Base-by-base conservation (phyloP, 2,888 invertebrate species). In the Lepidonotus clava region DNA sequence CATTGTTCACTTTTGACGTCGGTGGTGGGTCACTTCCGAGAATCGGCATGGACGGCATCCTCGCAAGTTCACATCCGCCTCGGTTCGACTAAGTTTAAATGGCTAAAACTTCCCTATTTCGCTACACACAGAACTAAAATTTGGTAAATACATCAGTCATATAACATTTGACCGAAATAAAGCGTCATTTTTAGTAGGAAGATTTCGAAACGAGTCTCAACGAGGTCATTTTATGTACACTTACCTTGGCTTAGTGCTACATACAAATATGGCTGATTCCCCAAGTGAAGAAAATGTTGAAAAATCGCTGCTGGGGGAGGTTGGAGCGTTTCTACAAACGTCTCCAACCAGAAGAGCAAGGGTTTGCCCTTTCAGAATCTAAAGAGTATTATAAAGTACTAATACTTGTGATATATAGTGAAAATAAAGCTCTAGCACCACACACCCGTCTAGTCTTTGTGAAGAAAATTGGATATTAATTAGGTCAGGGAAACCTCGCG, bases 381-480 rank as follows among this genome's bases (percentile, higher is more conserved):
- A 71, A 71, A 34, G 38, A 38, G 38, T 34, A 11, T 36, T 21
- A 71, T n/a, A 11, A 14, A 71, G 11, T 36, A 71, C 71, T 71
- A 71, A 71, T 71, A 71, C 71, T 71, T 34, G 36, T 34, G 36
- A 71, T 36, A 71, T 71, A 71, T 34, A 34, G 71, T 71, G 71
- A 71, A 71, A 71, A 71, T 71, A 71, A 71, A 71, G 71, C 14
- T 71, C 36, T 71, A 71, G 71, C 71, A 71, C 71, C 71, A 71
- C 71, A 34, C 71, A 71, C 36, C 71, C 71, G 71, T 80, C 80
- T 46, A 51, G 24, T 80, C 80, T 80, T 80, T 80, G 80, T 80
- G 80, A 80, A 80, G 80, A 51, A 80, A 80, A 84, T 84, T 84
- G 66, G 61, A 84, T 84, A 84, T 84, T 84, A 84, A 84, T 84